A percentile compares a stretch with the other conserved stretches of the same genome.
These are phyloP conservation scores for Caradrina kadenii DNA, from an alignment of 2,888 invertebrate species.

Conservation along the genomic window DNA sequence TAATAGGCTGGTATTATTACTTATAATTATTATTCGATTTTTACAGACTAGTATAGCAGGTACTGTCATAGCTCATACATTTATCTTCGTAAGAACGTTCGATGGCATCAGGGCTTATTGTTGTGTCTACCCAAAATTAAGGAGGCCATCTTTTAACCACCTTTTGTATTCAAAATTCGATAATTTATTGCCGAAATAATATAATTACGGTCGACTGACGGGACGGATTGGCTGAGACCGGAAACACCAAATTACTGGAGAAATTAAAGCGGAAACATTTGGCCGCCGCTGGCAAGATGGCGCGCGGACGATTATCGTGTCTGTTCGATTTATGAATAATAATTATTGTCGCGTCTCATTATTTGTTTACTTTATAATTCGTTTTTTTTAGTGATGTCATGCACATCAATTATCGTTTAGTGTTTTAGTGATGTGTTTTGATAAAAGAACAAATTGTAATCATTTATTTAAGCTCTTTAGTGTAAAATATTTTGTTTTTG, in stretches of 20 bases:
- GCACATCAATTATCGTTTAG: slow-evolving; percentile 48
- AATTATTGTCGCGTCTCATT: slow-evolving; percentile 82
- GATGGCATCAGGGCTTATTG: slow-evolving; percentile 69
- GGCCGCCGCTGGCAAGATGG: slow-evolving; percentile 90
- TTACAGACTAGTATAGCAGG: background rate
- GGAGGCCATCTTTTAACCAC: slow-evolving; percentile 83
- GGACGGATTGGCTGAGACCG: slow-evolving; percentile 89
- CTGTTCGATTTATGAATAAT: slow-evolving; percentile 88
- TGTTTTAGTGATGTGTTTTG: slow-evolving; percentile 45
- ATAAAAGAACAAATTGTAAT: slow-evolving; percentile 26
- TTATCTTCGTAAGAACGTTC: slow-evolving; percentile 56
- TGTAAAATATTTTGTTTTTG: slow-evolving; percentile 34
- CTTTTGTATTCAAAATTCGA: slow-evolving; percentile 89
- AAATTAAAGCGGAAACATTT: slow-evolving; percentile 91
- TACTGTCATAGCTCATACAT: slow-evolving; percentile 44
- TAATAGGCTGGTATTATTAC: no score
- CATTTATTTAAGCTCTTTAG: slow-evolving; percentile 18
- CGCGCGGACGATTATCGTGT: slow-evolving; percentile 84
- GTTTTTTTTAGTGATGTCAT: slow-evolving; percentile 48
- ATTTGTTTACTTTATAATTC: slow-evolving; percentile 73
- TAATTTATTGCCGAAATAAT: slow-evolving; percentile 91
- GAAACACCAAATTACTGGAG: slow-evolving; percentile 90
- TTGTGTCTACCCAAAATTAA: slow-evolving; percentile 84
- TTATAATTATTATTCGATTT: background rate
- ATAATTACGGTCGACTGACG: slow-evolving; percentile 89